Conservation (phyloP, 2,113 vertebrate species). For the Acrocephalus arundinaceus region DNA sequence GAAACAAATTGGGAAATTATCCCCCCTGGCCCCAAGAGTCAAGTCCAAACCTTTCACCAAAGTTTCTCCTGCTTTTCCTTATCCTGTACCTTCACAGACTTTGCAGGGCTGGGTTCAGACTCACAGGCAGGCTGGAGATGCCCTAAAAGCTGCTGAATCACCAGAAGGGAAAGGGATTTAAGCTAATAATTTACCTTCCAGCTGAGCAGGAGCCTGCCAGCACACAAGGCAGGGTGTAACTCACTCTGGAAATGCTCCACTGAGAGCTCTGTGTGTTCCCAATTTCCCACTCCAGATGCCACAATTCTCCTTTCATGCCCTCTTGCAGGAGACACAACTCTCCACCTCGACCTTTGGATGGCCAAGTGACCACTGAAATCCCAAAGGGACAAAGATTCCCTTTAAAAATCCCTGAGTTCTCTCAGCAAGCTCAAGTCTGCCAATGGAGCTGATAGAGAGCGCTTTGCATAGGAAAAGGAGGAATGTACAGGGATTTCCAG, state of each 20-base stretch:
- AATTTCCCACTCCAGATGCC: not conserved
- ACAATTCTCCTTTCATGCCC: not conserved
- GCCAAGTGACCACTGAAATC: not conserved
- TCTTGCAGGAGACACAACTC: not conserved
- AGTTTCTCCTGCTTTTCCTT: not conserved
- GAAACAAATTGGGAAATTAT: not conserved
- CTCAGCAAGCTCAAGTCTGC: not conserved
- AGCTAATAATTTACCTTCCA: not conserved
- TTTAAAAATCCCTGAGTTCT: not conserved
- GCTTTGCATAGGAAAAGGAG: not conserved
- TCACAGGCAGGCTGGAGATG: not conserved
- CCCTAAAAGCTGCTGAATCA: not conserved
- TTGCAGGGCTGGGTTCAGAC: not conserved
- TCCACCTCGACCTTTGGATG: not conserved
- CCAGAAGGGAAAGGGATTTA: not conserved
- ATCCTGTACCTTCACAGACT: not conserved
- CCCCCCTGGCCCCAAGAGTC: not conserved
- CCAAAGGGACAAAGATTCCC: not conserved
- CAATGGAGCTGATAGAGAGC: rapidly evolving
- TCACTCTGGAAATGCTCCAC: rapidly evolving
- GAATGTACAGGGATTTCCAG: not conserved
- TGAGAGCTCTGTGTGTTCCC: not conserved
- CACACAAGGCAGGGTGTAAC: not conserved
- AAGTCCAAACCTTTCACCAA: not conserved
- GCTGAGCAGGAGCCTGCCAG: not conserved